Percentiles rank a stretch among this genome's conserved stretches.
phyloP scores from a whole-genome alignment of 2,113 vertebrate genomes.

The Macquaria australasica region DNA sequence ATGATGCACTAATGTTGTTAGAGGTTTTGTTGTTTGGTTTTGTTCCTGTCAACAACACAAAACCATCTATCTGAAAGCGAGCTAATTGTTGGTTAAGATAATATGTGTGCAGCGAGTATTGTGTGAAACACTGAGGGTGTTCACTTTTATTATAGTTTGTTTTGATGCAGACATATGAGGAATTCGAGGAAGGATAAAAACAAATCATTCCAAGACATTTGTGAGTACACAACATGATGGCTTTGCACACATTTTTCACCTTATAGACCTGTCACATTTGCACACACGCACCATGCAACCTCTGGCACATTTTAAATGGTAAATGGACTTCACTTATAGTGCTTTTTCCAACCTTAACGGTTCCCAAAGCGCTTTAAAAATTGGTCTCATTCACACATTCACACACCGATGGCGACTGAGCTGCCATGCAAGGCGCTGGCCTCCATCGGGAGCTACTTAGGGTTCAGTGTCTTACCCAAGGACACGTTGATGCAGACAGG shows the following conservation, averaged over 20 bases:
- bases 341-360: too few species aligned
- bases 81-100: constrained; percentile 46
- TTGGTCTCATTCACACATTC: too few species aligned
- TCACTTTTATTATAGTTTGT: background rate
- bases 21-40: constrained; percentile 14
- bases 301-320: background rate
- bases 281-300: background rate
- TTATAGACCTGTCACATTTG: background rate
- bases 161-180: constrained; percentile 10
- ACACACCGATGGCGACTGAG: too few species aligned
- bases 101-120: constrained; percentile 11
- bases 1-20: constrained; percentile 7
- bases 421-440: too few species aligned
- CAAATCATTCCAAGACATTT: background rate
- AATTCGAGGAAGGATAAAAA: constrained; percentile 1
- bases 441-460: too few species aligned
- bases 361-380: too few species aligned
- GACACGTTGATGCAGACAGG: too few species aligned
- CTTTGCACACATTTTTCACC: background rate
- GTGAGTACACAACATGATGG: background rate
- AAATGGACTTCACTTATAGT: too few species aligned
- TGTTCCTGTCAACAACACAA: background rate
- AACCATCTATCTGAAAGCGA: constrained; percentile 12
- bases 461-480: too few species aligned
- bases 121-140: background rate